Evolutionary conservation across 2,888 invertebrate genomes (phyloP).

Genomic region (Adelognathus sp.): DNA sequence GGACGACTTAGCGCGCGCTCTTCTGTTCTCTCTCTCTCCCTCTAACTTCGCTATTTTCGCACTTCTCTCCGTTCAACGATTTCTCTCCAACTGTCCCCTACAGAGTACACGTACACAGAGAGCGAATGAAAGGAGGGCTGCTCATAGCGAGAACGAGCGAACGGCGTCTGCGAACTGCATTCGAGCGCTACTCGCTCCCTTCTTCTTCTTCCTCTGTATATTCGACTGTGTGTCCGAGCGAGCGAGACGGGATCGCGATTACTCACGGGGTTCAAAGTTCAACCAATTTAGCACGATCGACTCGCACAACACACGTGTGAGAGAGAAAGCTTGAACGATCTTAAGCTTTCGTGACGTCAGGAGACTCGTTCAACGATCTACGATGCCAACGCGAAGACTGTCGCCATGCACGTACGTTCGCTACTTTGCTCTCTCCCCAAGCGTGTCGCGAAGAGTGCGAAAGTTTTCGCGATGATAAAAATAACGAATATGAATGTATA

Average conservation of each 20-base stretch:
- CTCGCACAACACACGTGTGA: constrained; percentile 22
- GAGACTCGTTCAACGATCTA: constrained; percentile 15
- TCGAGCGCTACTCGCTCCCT: constrained; percentile 2
- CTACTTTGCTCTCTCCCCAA: neutral
- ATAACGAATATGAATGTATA: constrained; percentile 55
- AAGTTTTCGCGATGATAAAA: constrained; percentile 42
- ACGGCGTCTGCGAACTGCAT: constrained; percentile 35
- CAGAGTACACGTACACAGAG: constrained; percentile 34
- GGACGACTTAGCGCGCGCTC: constrained; percentile 48
- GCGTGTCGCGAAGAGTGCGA: neutral
- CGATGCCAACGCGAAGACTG: constrained; percentile 22
- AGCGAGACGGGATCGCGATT: constrained; percentile 67
- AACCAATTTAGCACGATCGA: constrained; percentile 68
- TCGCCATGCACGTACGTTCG: neutral
- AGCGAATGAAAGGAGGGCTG: constrained; percentile 52
- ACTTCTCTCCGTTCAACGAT: constrained; percentile 26
- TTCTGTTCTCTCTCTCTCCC: too few species aligned
- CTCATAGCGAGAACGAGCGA: constrained; percentile 1
- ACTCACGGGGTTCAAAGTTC: constrained; percentile 73
- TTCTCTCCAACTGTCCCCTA: neutral
- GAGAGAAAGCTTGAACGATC: neutral
- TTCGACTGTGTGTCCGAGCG: constrained; percentile 24
- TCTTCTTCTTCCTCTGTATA: neutral
- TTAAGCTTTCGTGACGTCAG: constrained; percentile 15
- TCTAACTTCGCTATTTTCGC: constrained; percentile 39